These are phyloP conservation scores for Pipistrellus kuhlii DNA, from an alignment of 2,797 vertebrate species.

Conservation along the genomic window DNA sequence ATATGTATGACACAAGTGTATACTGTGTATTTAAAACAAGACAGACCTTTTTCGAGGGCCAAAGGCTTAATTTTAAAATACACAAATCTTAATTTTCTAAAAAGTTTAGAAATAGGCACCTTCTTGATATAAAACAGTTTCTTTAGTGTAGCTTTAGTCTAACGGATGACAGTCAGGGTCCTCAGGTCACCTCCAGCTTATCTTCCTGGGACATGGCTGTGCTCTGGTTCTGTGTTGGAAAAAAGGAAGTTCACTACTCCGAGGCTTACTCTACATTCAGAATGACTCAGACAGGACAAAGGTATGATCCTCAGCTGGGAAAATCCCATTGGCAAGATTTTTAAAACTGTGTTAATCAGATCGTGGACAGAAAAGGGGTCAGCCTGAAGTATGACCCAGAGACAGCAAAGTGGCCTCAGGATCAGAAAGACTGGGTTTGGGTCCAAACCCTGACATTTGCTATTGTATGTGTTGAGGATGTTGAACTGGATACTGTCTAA, in stretches of 20 bases:
- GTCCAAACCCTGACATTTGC: background rate
- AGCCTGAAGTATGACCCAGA: background rate
- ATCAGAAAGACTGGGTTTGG: background rate
- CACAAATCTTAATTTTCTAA: background rate
- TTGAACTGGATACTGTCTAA: background rate
- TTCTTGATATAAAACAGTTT: slow-evolving; percentile 20
- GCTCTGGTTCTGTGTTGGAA: background rate
- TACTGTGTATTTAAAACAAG: background rate
- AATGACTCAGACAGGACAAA: background rate
- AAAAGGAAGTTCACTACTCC: background rate
- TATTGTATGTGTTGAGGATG: background rate
- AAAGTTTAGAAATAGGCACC: background rate
- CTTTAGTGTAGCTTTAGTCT: background rate
- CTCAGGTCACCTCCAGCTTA: background rate
- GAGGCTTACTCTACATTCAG: background rate
- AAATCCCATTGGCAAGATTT: slow-evolving; percentile 44
- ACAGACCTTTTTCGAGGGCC: background rate
- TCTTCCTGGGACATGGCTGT: background rate
- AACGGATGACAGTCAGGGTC: background rate
- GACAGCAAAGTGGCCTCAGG: background rate
- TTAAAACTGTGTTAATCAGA: background rate
- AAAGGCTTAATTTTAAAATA: background rate
- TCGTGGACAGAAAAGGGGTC: background rate
- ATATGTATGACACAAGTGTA: background rate
- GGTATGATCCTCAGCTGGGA: background rate